Evolutionary conservation across 2,888 invertebrate species (phyloP), one percentile per base, ranked within the genome.

Genomic region (Troides aeacus): DNA sequence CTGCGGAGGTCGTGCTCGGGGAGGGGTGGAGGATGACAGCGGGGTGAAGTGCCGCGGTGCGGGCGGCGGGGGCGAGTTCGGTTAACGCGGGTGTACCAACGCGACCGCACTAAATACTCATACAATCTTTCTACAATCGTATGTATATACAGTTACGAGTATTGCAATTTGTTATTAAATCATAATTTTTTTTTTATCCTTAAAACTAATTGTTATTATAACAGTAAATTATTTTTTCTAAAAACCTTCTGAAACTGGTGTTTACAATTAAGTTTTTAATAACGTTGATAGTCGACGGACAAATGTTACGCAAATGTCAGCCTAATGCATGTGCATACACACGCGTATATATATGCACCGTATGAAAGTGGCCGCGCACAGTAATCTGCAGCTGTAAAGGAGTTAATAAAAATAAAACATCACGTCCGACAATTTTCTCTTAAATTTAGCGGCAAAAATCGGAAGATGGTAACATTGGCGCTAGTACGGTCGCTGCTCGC

Each of bases 21-120:
- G 61, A 62, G 21, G 21, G 21, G 21, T 1, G 1, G 21, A 21
- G 21, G 21, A 21, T 21, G 39, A 10, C 1, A 10, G 39, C 1
- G 39, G 73, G 72, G 23, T 36, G 76, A 74, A 72, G 72, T 71
- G 74, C 73, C 74, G 74, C 78, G 75, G 74, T 72, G 73, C 72
- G 74, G 74, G 74, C 73, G 72, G 73, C 72, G 74, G 74, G 74
- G 74, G 71, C 36, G 36, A n/a, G 36, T 36, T 70, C 46, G 62
- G 36, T 58, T 65, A 62, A 69, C 62, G 66, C 46, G 21, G n/a
- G 50, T 68, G 63, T 68, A 21, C 15, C 63, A 59, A 39, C 59
- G 8, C 42, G n/a, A 57, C 57, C 21, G 2, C 57, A 57, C 21
- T 57, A 21, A 21, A 57, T 21, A 57, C 57, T 57, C 30, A 3